These are phyloP conservation scores for Holothuria leucospilota DNA, from an alignment of 53 echinoderm and acorn worm species.

Conservation along the genomic window DNA sequence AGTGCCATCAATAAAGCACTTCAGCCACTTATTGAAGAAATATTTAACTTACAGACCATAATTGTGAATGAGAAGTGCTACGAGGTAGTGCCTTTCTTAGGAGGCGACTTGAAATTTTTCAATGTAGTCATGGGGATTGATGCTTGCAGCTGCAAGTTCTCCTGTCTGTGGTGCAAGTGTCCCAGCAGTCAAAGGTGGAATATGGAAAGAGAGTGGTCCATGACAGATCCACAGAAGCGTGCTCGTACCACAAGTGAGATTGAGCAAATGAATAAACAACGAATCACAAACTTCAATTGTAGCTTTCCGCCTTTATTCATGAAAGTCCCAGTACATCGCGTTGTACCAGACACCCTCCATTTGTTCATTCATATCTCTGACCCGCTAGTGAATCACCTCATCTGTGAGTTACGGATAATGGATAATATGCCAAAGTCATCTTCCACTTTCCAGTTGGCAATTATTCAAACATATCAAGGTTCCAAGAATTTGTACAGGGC, in stretches of 20 bases:
- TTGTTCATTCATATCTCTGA: slow-evolving; percentile 28
- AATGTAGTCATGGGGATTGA: slow-evolving; percentile 34
- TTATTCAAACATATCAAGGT: no score
- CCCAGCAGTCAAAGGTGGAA: not conserved
- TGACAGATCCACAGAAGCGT: slow-evolving; percentile 19
- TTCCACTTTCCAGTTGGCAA: no score
- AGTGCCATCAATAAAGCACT: slow-evolving; percentile 60
- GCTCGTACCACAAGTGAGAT: not conserved
- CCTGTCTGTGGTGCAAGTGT: slow-evolving; percentile 51
- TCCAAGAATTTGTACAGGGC: no score
- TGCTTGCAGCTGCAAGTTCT: not conserved
- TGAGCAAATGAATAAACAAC: not conserved
- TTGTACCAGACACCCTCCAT: slow-evolving; percentile 41
- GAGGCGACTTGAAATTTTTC: slow-evolving; percentile 27
- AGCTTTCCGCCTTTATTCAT: slow-evolving; percentile 16
- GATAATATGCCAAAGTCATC: not conserved
- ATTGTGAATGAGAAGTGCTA: slow-evolving; percentile 13
- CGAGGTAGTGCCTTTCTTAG: not conserved
- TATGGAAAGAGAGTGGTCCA: slow-evolving; percentile 23
- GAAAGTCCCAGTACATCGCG: slow-evolving; percentile 13
- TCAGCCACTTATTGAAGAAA: slow-evolving; percentile 49
- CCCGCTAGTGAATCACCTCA: slow-evolving; percentile 18
- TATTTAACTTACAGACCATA: slow-evolving; percentile 47
- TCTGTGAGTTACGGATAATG: not conserved
- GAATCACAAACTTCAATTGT: slow-evolving; percentile 9